These are phyloP conservation scores for Drosophila lowei DNA, from an alignment of 1,140 invertebrate species.

Conservation along the genomic window DNA sequence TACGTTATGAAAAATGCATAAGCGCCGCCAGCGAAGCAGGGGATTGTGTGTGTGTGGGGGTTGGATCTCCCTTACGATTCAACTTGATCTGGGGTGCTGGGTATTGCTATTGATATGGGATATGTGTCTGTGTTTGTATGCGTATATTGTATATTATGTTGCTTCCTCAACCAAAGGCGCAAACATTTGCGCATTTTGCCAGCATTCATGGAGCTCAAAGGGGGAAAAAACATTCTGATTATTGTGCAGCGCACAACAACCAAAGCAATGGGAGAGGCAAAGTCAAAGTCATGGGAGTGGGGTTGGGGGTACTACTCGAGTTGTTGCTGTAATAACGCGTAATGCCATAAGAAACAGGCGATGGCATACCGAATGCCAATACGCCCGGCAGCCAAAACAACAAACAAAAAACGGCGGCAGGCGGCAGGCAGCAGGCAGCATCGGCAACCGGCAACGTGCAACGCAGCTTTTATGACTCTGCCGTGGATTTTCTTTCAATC, in stretches of 20 bases:
- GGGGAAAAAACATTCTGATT: constrained; percentile 63
- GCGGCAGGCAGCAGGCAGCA: constrained; percentile 24
- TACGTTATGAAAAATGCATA: constrained; percentile 77
- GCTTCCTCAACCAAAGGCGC: constrained; percentile 43
- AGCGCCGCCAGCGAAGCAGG: constrained; percentile 54
- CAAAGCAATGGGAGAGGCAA: constrained; percentile 22
- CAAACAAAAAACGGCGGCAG: constrained; percentile 25
- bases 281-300: constrained; percentile 60
- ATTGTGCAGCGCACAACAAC: constrained; percentile 44
- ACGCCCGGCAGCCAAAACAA: constrained; percentile 62
- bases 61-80: constrained; percentile 20
- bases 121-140: constrained; percentile 2
- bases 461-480: constrained; percentile 62
- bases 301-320: constrained; percentile 1
- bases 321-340: constrained; percentile 70
- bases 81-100: constrained; percentile 1
- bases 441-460: constrained; percentile 55
- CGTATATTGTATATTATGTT: constrained; percentile 39
- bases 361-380: constrained; percentile 53
- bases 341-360: constrained; percentile 53
- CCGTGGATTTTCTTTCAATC: constrained; percentile 12
- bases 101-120: constrained; percentile 23
- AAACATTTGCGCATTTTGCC: constrained; percentile 72
- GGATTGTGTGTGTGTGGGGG: constrained; percentile 6
- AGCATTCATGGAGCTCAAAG: constrained; percentile 54